phyloP scores from a whole-genome alignment of 2,113 vertebrate species.

The Entomyzon cyanotis region DNA sequence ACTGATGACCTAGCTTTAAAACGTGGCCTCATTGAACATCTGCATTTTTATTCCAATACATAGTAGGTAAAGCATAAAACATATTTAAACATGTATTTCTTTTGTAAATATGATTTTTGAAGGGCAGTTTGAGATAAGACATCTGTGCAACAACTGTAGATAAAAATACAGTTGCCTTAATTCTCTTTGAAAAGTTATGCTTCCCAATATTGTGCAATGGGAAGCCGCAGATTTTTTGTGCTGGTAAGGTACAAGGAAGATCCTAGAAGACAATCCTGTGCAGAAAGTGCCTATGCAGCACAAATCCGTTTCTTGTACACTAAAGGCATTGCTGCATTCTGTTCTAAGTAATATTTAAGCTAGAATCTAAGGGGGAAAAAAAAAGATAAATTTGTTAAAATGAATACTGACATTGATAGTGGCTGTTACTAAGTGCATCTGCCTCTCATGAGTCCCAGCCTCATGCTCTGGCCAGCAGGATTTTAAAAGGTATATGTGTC shows the following conservation, averaged over 20 bases:
- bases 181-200: background rate
- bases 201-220: background rate
- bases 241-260: background rate
- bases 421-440: background rate
- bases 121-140: background rate
- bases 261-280: background rate
- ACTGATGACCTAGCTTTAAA: background rate
- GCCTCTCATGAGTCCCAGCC: background rate
- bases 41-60: background rate
- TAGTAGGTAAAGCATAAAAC: background rate
- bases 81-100: background rate
- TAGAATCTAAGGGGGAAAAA: background rate
- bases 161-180: background rate
- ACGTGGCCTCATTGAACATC: background rate
- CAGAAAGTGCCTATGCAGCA: background rate
- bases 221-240: background rate
- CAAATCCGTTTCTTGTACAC: background rate
- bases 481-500: background rate
- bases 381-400: background rate
- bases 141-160: background rate
- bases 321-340: background rate
- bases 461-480: background rate
- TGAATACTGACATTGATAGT: background rate
- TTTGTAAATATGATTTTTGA: slow-evolving; percentile 12
- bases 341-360: background rate